Percentiles rank a stretch among this genome's conserved stretches.
Evolutionary conservation across 2,113 vertebrate species (phyloP).

Genomic region (Poeciliopsis turrubarensis): DNA sequence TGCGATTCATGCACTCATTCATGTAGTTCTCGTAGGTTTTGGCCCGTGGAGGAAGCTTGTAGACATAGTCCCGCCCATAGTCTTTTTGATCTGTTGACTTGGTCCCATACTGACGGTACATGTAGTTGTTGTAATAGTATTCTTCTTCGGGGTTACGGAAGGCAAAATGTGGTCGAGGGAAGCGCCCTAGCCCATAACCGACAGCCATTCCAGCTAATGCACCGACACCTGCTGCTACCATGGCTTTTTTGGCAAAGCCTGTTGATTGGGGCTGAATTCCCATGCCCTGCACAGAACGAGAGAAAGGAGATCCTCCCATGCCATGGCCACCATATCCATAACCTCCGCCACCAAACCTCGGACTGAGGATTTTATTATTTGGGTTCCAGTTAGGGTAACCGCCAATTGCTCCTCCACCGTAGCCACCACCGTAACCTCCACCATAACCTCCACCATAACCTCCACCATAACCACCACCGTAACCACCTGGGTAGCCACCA

Average conservation of each 20-base stretch:
- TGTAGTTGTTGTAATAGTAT: constrained; percentile 80
- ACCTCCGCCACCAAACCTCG: constrained; percentile 71
- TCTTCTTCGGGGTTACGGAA: constrained; percentile 77
- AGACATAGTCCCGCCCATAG: constrained; percentile 70
- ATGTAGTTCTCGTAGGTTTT: constrained; percentile 73
- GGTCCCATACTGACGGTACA: constrained; percentile 72
- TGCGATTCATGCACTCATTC: constrained; percentile 71
- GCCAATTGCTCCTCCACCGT: constrained; percentile 51
- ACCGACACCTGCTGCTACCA: constrained; percentile 79
- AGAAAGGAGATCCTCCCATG: constrained; percentile 77
- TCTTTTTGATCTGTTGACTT: constrained; percentile 73
- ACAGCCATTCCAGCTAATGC: constrained; percentile 79
- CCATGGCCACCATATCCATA: constrained; percentile 67
- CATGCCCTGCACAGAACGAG: constrained; percentile 68
- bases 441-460: not conserved
- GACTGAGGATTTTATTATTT: constrained; percentile 80
- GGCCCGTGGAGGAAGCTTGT: constrained; percentile 62
- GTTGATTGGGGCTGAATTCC: constrained; percentile 72
- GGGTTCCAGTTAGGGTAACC: constrained; percentile 79
- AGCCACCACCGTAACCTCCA: not conserved
- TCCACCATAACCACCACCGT: constrained; percentile 20
- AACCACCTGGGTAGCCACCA: constrained; percentile 58
- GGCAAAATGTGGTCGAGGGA: constrained; percentile 75
- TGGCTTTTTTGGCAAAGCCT: constrained; percentile 79
- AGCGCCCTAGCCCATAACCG: constrained; percentile 78